Base-by-base conservation (phyloP, 2,888 invertebrate species). In the Patella pellucida region DNA sequence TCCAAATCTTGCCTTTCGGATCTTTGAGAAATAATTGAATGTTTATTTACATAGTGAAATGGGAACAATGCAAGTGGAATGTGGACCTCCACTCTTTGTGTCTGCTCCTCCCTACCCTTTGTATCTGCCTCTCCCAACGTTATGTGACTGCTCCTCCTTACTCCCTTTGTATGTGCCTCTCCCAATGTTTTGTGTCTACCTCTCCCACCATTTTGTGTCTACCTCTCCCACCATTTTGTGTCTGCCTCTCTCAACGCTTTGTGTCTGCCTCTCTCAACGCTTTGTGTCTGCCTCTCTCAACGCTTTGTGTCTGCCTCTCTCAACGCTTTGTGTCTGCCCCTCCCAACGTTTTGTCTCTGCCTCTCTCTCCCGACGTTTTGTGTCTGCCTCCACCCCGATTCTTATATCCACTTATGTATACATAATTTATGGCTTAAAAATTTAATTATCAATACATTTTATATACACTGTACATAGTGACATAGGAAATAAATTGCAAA, bases 311-410 rank as follows among this genome's bases (percentile, higher is more conserved):
- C 68, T 16, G 41, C 19, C 68, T 51, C 51, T 23, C 52, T 14
- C 52, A 68, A 50, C 14, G 16, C 50, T 72, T 27, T 72, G 11
- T 67, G 12, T 72, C 67, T 72, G 11, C 52, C 67, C 68, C 67
- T 72, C 16, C 52, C 67, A 11, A 50, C 68, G 3, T 27, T 12
- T 68, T 68, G 50, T 52, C 23, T 15, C 27, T 68, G 62, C 67
- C 27, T 19, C 68, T 52, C 68, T 12, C 7, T 50, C 51, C 50
- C 16, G 31, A 19, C 62, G 14, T 68, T 7, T 50, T 41, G 67
- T 12, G 50, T 41, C 62, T 62, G 41, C n/a, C 19, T 31, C 41
- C 41, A 9, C 41, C 41, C 41, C 41, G 0, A 41, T 41, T 9
- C 41, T 41, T 41, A 41, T 41, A 41, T 41, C 41, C 41, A 41